Percentiles rank a stretch among this genome's conserved stretches.
These are phyloP conservation scores for Acleris cristana DNA, from an alignment of 2,888 invertebrate genomes.

Conservation along the genomic window DNA sequence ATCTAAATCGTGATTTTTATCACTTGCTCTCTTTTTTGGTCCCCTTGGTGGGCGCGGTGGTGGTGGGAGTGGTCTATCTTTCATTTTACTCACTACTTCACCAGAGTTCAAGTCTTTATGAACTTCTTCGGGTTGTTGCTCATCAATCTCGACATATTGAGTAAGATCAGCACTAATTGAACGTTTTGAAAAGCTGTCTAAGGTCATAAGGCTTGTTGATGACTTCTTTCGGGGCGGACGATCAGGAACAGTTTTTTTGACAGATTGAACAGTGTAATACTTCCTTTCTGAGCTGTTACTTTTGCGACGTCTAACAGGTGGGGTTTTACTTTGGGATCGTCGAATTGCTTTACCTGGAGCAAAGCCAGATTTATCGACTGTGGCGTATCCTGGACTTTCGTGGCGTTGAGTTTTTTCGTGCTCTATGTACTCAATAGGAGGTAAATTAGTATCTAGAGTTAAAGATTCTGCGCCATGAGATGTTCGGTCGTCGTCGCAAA, in stretches of 20 bases:
- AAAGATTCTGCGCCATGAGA: slow-evolving; percentile 89
- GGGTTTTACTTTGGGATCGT: slow-evolving; percentile 82
- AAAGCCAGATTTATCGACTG: slow-evolving; percentile 89
- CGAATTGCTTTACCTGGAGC: slow-evolving; percentile 84
- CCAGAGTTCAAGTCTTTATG: slow-evolving; percentile 88
- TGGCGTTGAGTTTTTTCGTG: slow-evolving; percentile 70
- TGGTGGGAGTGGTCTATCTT: slow-evolving; percentile 92
- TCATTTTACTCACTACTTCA: slow-evolving; percentile 91
- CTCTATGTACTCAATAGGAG: slow-evolving; percentile 60
- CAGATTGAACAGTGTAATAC: slow-evolving; percentile 87
- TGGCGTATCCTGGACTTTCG: slow-evolving; percentile 88
- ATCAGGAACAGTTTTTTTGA: slow-evolving; percentile 80
- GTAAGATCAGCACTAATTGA: slow-evolving; percentile 73
- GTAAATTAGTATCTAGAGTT: slow-evolving; percentile 75
- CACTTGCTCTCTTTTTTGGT: slow-evolving; percentile 71
- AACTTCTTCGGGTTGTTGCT: slow-evolving; percentile 82
- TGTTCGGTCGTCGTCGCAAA: slow-evolving; percentile 88
- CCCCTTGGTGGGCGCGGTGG: slow-evolving; percentile 93
- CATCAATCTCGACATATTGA: slow-evolving; percentile 86
- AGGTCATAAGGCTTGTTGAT: slow-evolving; percentile 78
- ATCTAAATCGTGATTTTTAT: slow-evolving; percentile 49
- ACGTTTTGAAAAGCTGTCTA: slow-evolving; percentile 78
- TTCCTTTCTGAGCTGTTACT: slow-evolving; percentile 83
- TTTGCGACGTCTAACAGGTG: slow-evolving; percentile 71
- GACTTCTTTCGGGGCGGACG: slow-evolving; percentile 86